phyloP scores from a whole-genome alignment of 2,797 vertebrate genomes.

The Sibirionetta formosa region DNA sequence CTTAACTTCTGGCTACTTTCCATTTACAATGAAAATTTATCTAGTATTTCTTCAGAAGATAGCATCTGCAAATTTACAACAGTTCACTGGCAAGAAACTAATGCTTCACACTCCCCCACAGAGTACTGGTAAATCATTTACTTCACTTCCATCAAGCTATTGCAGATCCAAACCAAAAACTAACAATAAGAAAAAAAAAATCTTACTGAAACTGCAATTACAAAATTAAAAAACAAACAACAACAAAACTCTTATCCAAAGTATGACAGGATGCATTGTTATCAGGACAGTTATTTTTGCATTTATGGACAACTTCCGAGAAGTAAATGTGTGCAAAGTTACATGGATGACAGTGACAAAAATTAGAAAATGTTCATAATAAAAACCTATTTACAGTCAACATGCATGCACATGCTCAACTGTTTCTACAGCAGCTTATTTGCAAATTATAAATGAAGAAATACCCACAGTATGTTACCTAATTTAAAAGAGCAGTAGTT shows the following conservation, averaged over 20 bases:
- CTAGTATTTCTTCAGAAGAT: not conserved
- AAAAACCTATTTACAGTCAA: not conserved
- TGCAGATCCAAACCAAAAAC: not conserved
- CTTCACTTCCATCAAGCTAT: not conserved
- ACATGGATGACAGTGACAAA: accelerated
- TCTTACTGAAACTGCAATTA: not conserved
- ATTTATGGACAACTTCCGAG: not conserved
- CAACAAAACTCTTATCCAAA: not conserved
- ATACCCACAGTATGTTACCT: not conserved
- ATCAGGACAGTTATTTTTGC: not conserved
- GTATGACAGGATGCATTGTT: not conserved
- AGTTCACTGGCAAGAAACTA: constrained; percentile 38
- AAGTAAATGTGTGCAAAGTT: not conserved
- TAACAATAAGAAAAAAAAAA: not conserved
- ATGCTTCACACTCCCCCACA: constrained; percentile 34
- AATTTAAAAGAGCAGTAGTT: not conserved
- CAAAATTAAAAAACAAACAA: not conserved
- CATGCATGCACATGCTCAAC: not conserved
- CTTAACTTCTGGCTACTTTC: not conserved
- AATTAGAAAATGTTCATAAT: not conserved
- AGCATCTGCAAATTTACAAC: not conserved
- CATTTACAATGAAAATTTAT: not conserved
- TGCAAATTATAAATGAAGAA: not conserved
- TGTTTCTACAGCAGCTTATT: not conserved
- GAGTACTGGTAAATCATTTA: not conserved